phyloP scores from a whole-genome alignment of 1,140 invertebrate species.

The Eulimnadia texana region DNA sequence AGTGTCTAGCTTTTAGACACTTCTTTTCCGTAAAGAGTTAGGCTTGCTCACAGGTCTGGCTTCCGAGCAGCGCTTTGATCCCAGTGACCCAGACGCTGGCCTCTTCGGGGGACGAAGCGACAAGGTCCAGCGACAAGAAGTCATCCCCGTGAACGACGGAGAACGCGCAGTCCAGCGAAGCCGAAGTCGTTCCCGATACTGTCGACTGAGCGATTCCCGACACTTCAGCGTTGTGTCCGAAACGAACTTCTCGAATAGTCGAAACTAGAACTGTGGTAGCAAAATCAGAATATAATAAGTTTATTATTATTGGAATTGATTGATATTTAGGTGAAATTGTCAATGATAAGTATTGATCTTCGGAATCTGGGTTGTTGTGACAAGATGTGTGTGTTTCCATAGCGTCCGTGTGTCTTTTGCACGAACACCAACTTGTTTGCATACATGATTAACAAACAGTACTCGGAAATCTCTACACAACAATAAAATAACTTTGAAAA shows the following conservation, averaged over 20 bases:
- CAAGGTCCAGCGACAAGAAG: constrained; percentile 43
- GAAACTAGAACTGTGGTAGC: constrained; percentile 37
- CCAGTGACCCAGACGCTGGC: constrained; percentile 49
- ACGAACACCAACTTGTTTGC: too few relatives aligned
- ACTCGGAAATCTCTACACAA: too few relatives aligned
- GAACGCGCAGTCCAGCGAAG: constrained; percentile 43
- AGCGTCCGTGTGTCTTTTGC: neutral
- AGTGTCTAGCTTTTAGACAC: too few relatives aligned
- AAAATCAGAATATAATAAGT: constrained; percentile 5
- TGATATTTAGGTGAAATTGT: too few relatives aligned
- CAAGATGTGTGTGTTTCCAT: neutral
- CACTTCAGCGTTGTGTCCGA: constrained; percentile 43
- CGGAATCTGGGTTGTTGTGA: neutral
- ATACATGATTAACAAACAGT: too few relatives aligned
- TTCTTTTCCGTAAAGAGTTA: too few relatives aligned
- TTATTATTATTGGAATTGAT: too few relatives aligned
- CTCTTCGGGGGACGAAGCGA: constrained; percentile 43
- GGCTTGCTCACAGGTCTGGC: constrained; percentile 28
- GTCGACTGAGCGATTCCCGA: constrained; percentile 37
- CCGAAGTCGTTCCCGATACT: constrained; percentile 17
- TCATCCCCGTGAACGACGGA: constrained; percentile 46
- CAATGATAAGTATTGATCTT: neutral
- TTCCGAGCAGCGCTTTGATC: constrained; percentile 38
- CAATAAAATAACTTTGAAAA: too few relatives aligned
- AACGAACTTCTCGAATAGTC: constrained; percentile 41